Base-by-base conservation (phyloP, 2,113 vertebrate genomes). In the Scytalopus superciliaris region DNA sequence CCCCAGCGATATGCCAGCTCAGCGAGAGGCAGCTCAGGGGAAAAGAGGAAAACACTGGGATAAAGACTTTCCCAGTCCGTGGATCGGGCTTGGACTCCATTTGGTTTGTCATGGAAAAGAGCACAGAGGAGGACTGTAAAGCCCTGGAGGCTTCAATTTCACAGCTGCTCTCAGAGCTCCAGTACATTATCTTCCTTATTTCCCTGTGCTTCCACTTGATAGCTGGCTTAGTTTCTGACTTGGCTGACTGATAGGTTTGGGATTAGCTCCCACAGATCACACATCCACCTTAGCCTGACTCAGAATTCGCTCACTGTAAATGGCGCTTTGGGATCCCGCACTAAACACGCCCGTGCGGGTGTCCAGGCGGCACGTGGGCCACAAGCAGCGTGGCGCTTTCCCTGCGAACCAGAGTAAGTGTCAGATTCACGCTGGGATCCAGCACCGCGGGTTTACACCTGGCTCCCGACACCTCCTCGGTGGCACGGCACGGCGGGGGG, bases 401-500 rank as follows among this genome's bases (percentile, higher is more conserved):
- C 23, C 52, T 10, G 35, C 7, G 40, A 64, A 7, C 30, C n/a
- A 5, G 24, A 44, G 28, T 2, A 31, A 55, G 19, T 33, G 56
- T 52, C 2, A 5, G 5, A 23, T 22, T 6, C 19, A 28, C 1
- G 37, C 30, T 14, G 64, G 39, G 55, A 28, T 15, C 22, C 55
- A 68, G 53, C 75, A 55, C 19, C 13, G 3, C 40, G 25, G 28
- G 9, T 17, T 74, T 22, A 6, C 19, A 5, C 5, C 27, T 12
- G 37, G 45, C 52, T 70, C 10, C 50, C 13, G 27, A 45, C 27
- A 14, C 1, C 37, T 47, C 37, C 12, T 8, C 5, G 8, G 9
- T 0, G 9, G 69, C 70, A 18, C 59, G 1, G 74, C 25, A 0
- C 24, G 2, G n/a, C 0, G 25, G 37, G 30, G 31, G 53, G 16